Evolutionary conservation across 2,113 vertebrate genomes (phyloP), one percentile per base, ranked within the genome.

Genomic region (Oreochromis niloticus): DNA sequence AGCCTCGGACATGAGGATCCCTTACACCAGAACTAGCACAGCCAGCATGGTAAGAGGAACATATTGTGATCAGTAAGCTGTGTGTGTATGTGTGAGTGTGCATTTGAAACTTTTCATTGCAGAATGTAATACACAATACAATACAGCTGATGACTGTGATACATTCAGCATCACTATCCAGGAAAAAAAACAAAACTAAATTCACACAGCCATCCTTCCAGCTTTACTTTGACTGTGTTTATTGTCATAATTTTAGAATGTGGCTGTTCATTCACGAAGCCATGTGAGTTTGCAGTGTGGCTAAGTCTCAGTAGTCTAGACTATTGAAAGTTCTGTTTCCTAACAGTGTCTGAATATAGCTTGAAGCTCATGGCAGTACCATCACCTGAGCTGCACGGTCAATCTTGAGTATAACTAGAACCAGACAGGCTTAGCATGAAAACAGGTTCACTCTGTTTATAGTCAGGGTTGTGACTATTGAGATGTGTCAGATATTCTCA

Each of bases 11-110:
- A 79, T 22, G 0, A 88, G 78, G 59, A 73, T 83, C 27, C 8
- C 43, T 1, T 30, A 87, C 36, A 73, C 41, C 0, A 88, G 82
- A 52, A 43, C 83, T 34, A 83, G 54, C 6, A 78, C 66, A 34
- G 36, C 75, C 3, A 14, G 81, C 59, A 83, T 81, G 93, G 98
- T 98, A 95, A 97, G 97, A 36, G 27, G 0, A 43, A 24, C 66
- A 7, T 7, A 24, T 11, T 24, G 54, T 55, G 54, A 19, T 24
- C 34, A 36, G 24, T 75, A 9, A 75, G 71, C 41, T 2, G 4
- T 48, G 68, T 30, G 13, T 46, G 43, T 73, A 1, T 34, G 32
- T 57, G 7, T 24, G n/a, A 2, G 7, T 71, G 66, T 48, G 68
- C 4, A 48, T 48, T 17, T 48, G 68, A 48, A 17, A 73, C 19